These are phyloP conservation scores for Trichoplusia ni DNA, from an alignment of 1,140 invertebrate genomes.

Conservation along the genomic window DNA sequence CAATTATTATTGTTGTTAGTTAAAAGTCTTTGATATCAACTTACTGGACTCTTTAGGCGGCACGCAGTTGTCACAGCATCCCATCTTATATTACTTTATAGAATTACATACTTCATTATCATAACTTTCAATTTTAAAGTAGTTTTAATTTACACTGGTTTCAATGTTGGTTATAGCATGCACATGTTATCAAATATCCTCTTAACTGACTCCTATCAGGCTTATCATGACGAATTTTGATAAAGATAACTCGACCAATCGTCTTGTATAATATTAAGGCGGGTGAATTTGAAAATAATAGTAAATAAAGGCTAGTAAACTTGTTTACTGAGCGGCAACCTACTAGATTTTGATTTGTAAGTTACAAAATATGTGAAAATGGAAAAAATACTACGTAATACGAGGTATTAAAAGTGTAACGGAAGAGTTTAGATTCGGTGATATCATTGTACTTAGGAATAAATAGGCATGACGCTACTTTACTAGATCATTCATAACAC, in stretches of 20 bases:
- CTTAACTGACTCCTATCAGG: not conserved
- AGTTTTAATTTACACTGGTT: not conserved
- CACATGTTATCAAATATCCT: not conserved
- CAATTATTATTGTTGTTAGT: too few relatives aligned
- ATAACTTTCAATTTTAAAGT: not conserved
- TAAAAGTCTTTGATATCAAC: slow-evolving; percentile 24
- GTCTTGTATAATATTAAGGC: too few relatives aligned
- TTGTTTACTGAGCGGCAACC: not conserved
- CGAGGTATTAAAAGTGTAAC: too few relatives aligned
- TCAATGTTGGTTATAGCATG: not conserved
- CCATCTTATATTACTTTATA: slow-evolving; percentile 45
- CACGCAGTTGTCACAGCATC: slow-evolving; percentile 57
- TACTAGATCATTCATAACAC: slow-evolving; percentile 8
- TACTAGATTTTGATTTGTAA: not conserved
- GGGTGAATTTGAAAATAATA: not conserved
- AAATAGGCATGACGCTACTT: slow-evolving; percentile 25
- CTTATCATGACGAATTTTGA: slow-evolving; percentile 2
- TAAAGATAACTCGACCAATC: slow-evolving; percentile 5
- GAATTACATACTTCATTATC: not conserved
- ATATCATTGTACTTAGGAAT: slow-evolving; percentile 26
- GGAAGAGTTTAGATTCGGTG: slow-evolving; percentile 10
- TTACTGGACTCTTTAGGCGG: slow-evolving; percentile 67
- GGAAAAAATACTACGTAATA: too few relatives aligned
- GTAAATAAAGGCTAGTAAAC: not conserved
- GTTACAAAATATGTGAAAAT: too few relatives aligned